phyloP scores from a whole-genome alignment of 2,888 invertebrate species.

The Elmis aenea region DNA sequence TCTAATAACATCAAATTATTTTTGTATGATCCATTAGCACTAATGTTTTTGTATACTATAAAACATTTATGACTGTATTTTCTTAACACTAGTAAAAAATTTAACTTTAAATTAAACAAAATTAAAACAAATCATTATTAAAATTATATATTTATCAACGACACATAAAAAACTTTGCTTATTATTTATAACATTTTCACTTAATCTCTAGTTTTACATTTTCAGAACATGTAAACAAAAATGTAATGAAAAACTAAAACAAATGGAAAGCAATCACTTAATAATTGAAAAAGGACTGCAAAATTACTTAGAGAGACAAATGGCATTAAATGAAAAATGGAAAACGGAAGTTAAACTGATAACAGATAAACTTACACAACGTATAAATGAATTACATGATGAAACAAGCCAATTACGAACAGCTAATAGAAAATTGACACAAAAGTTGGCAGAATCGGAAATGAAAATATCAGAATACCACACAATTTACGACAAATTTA shows the following conservation, averaged over 20 bases:
- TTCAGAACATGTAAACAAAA: slow-evolving; percentile 16
- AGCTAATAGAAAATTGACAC: slow-evolving; percentile 41
- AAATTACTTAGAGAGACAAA: slow-evolving; percentile 56
- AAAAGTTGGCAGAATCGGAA: slow-evolving; percentile 39
- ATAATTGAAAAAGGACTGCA: slow-evolving; percentile 51
- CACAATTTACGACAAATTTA: no score
- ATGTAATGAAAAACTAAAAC: slow-evolving; percentile 23
- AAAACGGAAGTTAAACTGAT: slow-evolving; percentile 59
- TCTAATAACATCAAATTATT: no score
- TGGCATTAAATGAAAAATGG: slow-evolving; percentile 58
- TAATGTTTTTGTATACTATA: no score
- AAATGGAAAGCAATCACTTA: slow-evolving; percentile 25
- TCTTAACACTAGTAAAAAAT: no score
- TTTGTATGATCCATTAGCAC: no score
- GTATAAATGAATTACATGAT: slow-evolving; percentile 51
- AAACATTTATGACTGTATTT: no score
- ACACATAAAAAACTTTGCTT: no score
- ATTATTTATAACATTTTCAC: no score
- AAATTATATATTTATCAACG: no score
- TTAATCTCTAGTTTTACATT: slow-evolving; percentile 6
- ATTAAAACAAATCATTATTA: no score
- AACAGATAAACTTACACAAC: slow-evolving; percentile 56
- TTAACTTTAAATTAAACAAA: no score
- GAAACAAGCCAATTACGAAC: slow-evolving; percentile 53
- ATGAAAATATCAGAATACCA: no score